Base-by-base conservation (phyloP, 1,140 invertebrate species). In the Triops longicaudatus region DNA sequence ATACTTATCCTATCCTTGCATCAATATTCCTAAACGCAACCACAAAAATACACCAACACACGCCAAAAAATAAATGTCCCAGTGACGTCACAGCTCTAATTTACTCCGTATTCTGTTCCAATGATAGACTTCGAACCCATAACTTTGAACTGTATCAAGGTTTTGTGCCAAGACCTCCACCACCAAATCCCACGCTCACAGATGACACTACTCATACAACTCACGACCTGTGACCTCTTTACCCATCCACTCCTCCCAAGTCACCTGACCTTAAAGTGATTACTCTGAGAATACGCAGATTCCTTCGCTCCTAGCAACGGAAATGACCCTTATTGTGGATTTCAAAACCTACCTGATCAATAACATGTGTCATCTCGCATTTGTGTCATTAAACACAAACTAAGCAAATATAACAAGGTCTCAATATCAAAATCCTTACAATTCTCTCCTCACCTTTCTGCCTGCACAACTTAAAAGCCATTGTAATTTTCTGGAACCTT, bases 131-230 rank as follows among this genome's bases (percentile, higher is more conserved):
- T 37, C 50, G 22, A 17, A 63, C 17, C 43, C 14, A 63, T 63
- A 63, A 63, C 50, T 63, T 63, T 63, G 50, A 63, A 63, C 50
- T 63, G 50, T 63, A 63, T 14, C 50, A 63, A 63, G 50, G 14
- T 11, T 22, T 63, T 9, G 50, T 22, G 14, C 6, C 14, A 63
- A 22, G 31, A 37, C 31, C 31, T 37, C 31, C 31, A 37, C 7
- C 50, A 63, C 14, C 14, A 10, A 63, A 22, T 63, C 50, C 50
- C 50, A 63, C 50, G 50, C 50, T 63, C 50, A 63, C 14, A 14
- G 50, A 63, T 63, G 50, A 63, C 50, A 63, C 50, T 63, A 22
- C 17, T 63, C 31, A 37, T 37, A 37, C 31, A 37, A 63, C 50
- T 63, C 50, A 63, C 22, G 50, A 63, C 50, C 50, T 63, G 0